Evolutionary conservation across 1,140 invertebrate species (phyloP).

Genomic region (Lepidostoma basale): DNA sequence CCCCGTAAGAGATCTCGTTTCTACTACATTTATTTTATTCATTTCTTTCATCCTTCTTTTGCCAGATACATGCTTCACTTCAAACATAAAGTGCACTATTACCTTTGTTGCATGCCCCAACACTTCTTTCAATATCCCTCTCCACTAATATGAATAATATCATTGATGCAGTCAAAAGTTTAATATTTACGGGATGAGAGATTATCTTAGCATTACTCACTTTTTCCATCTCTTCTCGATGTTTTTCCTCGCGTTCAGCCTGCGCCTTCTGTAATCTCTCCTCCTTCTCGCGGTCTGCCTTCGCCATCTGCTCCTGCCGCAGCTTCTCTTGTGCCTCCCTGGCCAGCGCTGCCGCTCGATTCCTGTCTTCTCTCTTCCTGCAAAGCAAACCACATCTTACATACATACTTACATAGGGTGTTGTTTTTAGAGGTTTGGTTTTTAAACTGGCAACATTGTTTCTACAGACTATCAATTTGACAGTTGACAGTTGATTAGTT

Average conservation of each 20-base stretch:
- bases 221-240: conserved; percentile 22
- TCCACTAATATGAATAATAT: too few relatives aligned
- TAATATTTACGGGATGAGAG: neutral
- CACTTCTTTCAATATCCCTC: too few relatives aligned
- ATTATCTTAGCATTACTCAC: neutral
- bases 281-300: conserved; percentile 26
- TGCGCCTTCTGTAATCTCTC: conserved; percentile 25
- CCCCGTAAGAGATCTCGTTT: too few relatives aligned
- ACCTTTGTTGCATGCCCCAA: too few relatives aligned
- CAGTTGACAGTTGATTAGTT: too few relatives aligned
- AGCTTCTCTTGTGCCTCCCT: conserved; percentile 31
- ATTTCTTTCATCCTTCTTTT: too few relatives aligned
- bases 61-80: too few relatives aligned
- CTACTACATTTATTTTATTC: too few relatives aligned
- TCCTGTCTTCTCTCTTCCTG: conserved; percentile 38
- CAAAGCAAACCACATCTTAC: neutral
- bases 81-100: too few relatives aligned
- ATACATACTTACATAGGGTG: neutral
- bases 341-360: conserved; percentile 22
- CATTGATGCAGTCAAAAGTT: neutral
- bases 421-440: too few relatives aligned
- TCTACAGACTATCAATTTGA: too few relatives aligned
- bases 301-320: conserved; percentile 28
- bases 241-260: conserved; percentile 28
- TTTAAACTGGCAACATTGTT: too few relatives aligned